Evolutionary conservation across 2,888 invertebrate genomes (phyloP), one percentile per base, ranked within the genome.

Genomic region (Cremastobaeus sp.): DNA sequence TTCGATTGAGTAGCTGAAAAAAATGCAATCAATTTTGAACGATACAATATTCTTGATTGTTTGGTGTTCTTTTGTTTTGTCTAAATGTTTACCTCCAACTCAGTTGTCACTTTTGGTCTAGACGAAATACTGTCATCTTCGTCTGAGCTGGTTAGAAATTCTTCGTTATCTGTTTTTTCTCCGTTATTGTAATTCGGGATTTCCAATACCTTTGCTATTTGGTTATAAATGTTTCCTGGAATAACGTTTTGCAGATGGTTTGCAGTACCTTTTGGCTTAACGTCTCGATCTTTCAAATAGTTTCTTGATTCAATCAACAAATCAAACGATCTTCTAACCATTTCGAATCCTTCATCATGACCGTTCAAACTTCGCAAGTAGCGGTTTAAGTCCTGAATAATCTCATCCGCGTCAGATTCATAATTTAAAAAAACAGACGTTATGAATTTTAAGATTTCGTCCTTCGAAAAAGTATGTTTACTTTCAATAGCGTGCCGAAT

Each of bases 271-370:
- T 4, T 12, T n/a, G 71, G 48, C 9, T 75, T 74, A 70, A 12
- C 80, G 79, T 21, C 76, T 28, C 76, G 69, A 14, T 81, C 73
- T 69, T 75, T 57, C 57, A 84, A 78, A 71, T 84, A 85, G 57
- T 74, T 77, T 64, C 79, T 84, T 3, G 85, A 86, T 11, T 87
- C 83, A 3, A 77, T 71, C 21, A 86, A 78, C 37, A 85, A 77
- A 62, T 82, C 79, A 28, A 84, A 76, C 55, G 87, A 77, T 54
- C 77, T 81, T 14, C 65, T 66, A 39, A 75, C 78, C 45, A 79
- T 52, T 60, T 75, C 78, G n/a, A 75, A 77, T 4, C 71, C 73
- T 15, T 47, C 80, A 17, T 39, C 60, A 28, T 32, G 50, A 15
- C 1, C 9, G 45, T 64, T 73, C 15, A 43, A 52, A 47, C 66